Evolutionary conservation across 23 tunicate species (phyloP), one percentile per base, ranked within the genome.

Genomic region (Halocynthia aurantium): DNA sequence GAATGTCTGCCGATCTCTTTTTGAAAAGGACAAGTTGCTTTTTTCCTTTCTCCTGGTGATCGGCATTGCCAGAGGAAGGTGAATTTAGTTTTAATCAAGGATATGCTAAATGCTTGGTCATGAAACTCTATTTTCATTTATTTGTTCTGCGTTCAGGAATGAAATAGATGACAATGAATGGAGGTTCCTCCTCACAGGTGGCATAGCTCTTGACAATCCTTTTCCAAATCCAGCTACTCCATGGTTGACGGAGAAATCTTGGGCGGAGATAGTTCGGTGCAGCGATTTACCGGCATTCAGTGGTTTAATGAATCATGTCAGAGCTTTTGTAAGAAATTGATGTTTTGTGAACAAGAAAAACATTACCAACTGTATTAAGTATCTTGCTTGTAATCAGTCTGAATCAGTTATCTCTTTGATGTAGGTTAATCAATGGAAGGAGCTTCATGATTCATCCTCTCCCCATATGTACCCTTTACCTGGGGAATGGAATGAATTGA

Each of bases 221-320:
- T 76, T 85, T 52, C 85, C 96, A 22, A 89, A 89, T 61, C 96
- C 96, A 7, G 87, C 88, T 6, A 68, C 85, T 7, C 67, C 87
- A 7, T 89, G 96, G 96, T 52, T 89, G 60, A 66, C 96, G 11
- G 88, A 89, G 31, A 89, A 89, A 61, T 89, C 96, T 13, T 89
- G 96, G 96, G 96, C 88, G 5, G 96, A 89, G 58, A 56, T 89
- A 9, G 96, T 89, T 40, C 82, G 96, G 31, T 73, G 86, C n/a
- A 84, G 80, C 61, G 96, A 89, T 18, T 50, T 89, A 6, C 85
- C 82, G 6, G 76, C 22, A 7, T 89, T 89, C 70, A 67, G 79
- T 60, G 96, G 88, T 7, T 73, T 89, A 8, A 84, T 84, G 88
- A 75, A 75, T 12, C 96, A 89, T 51, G 54, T 89, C 55, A 67